Evolutionary conservation across 2,113 vertebrate species (phyloP), one percentile per base, ranked within the genome.

Genomic region (Corvus moneduloides): DNA sequence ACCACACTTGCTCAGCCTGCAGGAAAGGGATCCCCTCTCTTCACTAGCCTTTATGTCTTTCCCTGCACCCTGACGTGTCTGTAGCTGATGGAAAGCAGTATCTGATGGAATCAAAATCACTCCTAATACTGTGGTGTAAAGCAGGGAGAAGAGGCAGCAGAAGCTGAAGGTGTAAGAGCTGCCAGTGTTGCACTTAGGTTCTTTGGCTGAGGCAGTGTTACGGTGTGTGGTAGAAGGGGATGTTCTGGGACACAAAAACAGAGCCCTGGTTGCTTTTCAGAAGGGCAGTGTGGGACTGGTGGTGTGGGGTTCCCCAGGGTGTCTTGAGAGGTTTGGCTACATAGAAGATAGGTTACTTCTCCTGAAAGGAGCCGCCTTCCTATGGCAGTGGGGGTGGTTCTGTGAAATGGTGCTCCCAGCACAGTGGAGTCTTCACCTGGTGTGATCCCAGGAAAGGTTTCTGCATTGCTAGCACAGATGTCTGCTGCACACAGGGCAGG

Each of bases 401-500:
- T 24, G 7, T 49, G 81, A 35, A 48, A 66, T 35, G 33, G 30
- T 48, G 55, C 59, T 94, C 72, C 87, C 86, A 91, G 90, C 89
- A 77, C 51, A 51, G 74, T 11, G 55, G 41, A 67, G 67, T 76
- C 90, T 78, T 51, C 33, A 49, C 39, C 44, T 59, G 46, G 21
- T 84, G 80, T 0, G 0, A 49, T 61, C 63, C 62, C 23, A 26
- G 69, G 49, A 62, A 62, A 46, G 56, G 27, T 92, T 89, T 67
- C 43, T 68, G 63, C 62, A 7, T 73, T 93, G 82, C 90, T 94
- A 81, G 94, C 92, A 84, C 89, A 95, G 78, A 76, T 14, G 4
- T 43, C 79, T 82, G 73, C 89, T 87, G 81, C 59, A n/a, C 44
- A 4, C 39, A 64, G 89, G 84, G 66, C 74, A 91, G 68, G 84